These are phyloP conservation scores for Glomeris maerens DNA, from an alignment of 1,140 invertebrate species.

Conservation along the genomic window DNA sequence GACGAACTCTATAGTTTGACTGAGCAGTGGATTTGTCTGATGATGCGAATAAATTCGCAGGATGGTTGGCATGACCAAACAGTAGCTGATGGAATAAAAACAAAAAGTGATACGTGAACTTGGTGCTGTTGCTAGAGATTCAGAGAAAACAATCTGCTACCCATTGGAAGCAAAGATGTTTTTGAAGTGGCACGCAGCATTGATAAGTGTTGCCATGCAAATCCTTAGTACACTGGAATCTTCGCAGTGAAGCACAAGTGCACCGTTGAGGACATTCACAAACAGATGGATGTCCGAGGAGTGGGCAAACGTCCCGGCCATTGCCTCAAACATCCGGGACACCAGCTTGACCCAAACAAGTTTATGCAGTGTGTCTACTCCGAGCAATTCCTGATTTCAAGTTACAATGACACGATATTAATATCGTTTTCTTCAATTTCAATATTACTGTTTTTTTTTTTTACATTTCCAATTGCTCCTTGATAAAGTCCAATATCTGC, in stretches of 20 bases:
- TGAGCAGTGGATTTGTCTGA: constrained; percentile 89
- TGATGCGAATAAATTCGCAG: constrained; percentile 93
- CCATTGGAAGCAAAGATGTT: constrained; percentile 98
- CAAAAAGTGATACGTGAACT: too few species aligned
- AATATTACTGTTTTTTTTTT: too few species aligned
- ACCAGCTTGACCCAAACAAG: constrained; percentile 97
- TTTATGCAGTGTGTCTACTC: constrained; percentile 92
- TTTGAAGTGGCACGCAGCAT: constrained; percentile 95
- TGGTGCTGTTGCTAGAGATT: too few species aligned
- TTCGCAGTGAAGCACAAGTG: constrained; percentile 90
- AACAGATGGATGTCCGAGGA: constrained; percentile 95
- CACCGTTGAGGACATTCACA: constrained; percentile 92
- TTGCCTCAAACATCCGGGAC: constrained; percentile 93
- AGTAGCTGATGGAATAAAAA: constrained; percentile 47
- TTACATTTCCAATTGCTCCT: constrained; percentile 73
- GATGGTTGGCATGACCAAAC: constrained; percentile 93
- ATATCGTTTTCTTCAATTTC: too few species aligned
- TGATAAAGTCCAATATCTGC: constrained; percentile 87
- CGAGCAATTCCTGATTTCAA: constrained; percentile 60
- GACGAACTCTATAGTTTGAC: constrained; percentile 89
- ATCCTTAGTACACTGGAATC: constrained; percentile 88
- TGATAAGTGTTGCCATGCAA: constrained; percentile 92
- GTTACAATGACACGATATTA: constrained; percentile 2
- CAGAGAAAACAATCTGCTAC: constrained; percentile 38
- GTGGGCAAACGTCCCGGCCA: constrained; percentile 96